Evolutionary conservation across 2,113 vertebrate species (phyloP), one percentile per base, ranked within the genome.

Genomic region (Petrocephalus microphthalmus): DNA sequence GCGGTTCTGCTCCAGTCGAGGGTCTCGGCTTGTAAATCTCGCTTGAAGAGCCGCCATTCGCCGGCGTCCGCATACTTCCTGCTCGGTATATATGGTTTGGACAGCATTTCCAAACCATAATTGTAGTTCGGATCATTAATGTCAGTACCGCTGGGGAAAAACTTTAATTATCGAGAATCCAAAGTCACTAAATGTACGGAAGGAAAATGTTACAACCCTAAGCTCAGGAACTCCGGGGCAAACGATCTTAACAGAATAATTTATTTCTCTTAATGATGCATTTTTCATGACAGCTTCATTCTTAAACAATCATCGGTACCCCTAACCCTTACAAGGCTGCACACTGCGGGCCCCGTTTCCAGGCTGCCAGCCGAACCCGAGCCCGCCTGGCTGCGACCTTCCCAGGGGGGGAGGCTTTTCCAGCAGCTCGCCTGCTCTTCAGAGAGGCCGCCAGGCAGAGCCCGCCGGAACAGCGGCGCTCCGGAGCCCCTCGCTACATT

Each of bases 71-170:
- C 91, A 93, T 89, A 94, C 94, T 93, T 94, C 92, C 92, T 95
- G 92, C 89, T 92, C 93, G 92, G 95, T 94, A 95, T 94, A 95
- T 95, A 91, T 89, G 89, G 94, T 91, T 93, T 93, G 94, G 94
- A 93, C 95, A 91, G 94, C 89, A 93, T 96, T 95, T 94, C 93
- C 94, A 94, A 95, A 94, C 92, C 92, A 93, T 94, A 94, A 95
- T 95, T 95, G 92, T 92, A 92, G 93, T 93, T 94, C 92, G 91
- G 94, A 93, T 92, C 94, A 95, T 94, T 88, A 90, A 95, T 94
- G 95, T 94, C 95, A 93, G 93, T 93, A 93, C 91, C 90, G 90
- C 89, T 92, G 88, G 89, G 93, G 93, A 94, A 92, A 93, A 88
- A 91, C 91, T 91, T 93, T 93, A 92, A 92, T 94, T 92, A 92